Evolutionary conservation across 2,797 vertebrate species (phyloP), one percentile per base, ranked within the genome.

Genomic region (Catharus ustulatus): DNA sequence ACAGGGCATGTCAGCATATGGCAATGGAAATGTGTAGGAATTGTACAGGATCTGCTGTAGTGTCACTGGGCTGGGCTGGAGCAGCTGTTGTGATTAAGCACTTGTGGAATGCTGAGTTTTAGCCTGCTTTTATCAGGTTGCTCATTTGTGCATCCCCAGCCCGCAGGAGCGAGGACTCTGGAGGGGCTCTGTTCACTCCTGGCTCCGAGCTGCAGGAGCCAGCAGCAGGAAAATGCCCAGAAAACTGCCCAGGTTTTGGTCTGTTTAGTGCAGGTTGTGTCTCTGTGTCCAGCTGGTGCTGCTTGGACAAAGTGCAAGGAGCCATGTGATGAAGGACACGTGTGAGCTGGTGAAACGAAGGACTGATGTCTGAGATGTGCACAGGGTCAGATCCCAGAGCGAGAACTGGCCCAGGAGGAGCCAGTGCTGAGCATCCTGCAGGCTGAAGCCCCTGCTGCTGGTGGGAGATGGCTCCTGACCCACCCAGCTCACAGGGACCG

Each of bases 91-190:
- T 49, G 17, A 34, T 40, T 38, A 30, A 73, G 20, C 32, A 76
- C n/a, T 21, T 52, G 21, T 0, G 1, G 57, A 82, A 66, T 5
- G 20, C 30, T 46, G 61, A 43, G 40, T 19, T 87, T 88, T 36
- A 78, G 36, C 13, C 40, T 21, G 4, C 27, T 90, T 76, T 71
- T 26, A 43, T 26, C 5, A 6, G 15, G 32, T 26, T 17, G 3
- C 14, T 72, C 6, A 4, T 42, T 73, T 58, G 48, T 55, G 23
- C 0, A 0, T 62, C 43, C 61, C 30, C 36, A 20, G 52, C 19
- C 12, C 0, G 0, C 12, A 22, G 52, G 4, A 78, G 43, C 14
- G 0, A 1, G 14, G 20, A 11, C 15, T 64, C 74, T 61, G 55
- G 23, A 58, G 61, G 27, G 73, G 34, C 14, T 86, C 57, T 27